Evolutionary conservation across 2,797 vertebrate species (phyloP).

Genomic region (Sarcophilus harrisii): DNA sequence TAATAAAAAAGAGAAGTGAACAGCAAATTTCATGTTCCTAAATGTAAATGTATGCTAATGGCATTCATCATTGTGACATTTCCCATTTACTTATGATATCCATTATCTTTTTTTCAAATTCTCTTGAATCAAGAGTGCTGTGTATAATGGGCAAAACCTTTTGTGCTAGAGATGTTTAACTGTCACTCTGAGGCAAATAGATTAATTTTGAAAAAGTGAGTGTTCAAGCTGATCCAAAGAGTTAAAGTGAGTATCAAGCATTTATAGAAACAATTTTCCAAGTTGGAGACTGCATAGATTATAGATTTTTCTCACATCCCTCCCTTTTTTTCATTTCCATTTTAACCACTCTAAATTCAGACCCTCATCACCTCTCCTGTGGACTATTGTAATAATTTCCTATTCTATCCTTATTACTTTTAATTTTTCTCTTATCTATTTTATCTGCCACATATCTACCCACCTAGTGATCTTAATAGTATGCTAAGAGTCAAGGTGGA

Average conservation of each 20-base stretch:
- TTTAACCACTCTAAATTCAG: conserved; percentile 8
- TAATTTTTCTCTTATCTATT: not conserved
- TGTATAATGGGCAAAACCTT: conserved; percentile 24
- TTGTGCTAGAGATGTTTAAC: conserved; percentile 24
- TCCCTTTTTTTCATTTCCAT: not conserved
- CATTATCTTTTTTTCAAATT: conserved; percentile 66
- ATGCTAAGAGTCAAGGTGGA: not conserved
- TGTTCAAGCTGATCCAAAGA: conserved; percentile 32
- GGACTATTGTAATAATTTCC: not conserved
- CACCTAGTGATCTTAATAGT: not conserved
- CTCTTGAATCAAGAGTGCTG: conserved; percentile 70
- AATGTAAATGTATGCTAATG: conserved; percentile 13
- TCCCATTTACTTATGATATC: conserved; percentile 64
- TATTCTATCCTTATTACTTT: not conserved
- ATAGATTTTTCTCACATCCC: not conserved
- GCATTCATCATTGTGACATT: conserved; percentile 20
- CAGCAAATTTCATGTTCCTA: conserved; percentile 53
- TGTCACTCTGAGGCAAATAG: conserved; percentile 46
- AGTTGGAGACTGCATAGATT: not conserved
- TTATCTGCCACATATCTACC: not conserved
- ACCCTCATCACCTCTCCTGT: not conserved
- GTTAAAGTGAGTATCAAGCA: not conserved
- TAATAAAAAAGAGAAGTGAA: conserved; percentile 5
- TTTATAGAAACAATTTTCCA: conserved; percentile 19
- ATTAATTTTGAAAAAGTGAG: conserved; percentile 36